Conservation (phyloP, 2,113 vertebrate genomes). For the Plectropomus leopardus region DNA sequence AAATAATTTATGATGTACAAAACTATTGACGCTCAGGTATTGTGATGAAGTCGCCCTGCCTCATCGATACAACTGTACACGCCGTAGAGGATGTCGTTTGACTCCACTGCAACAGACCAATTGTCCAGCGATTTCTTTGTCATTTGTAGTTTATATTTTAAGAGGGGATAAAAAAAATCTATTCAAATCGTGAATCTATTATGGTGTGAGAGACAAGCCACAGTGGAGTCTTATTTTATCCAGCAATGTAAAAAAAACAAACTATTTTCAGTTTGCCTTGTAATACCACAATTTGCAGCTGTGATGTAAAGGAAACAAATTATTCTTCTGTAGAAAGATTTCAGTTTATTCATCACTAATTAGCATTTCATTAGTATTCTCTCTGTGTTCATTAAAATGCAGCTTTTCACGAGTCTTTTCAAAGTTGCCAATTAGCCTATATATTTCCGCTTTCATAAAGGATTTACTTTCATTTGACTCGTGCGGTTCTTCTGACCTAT, state of each 20-base stretch:
- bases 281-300: conserved; percentile 18
- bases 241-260: not conserved
- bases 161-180: no score
- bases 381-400: conserved; percentile 44
- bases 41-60: no score
- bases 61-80: no score
- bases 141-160: no score
- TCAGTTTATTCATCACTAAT: conserved; percentile 36
- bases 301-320: conserved; percentile 32
- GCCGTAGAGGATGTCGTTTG: no score
- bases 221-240: not conserved
- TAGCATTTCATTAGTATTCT: conserved; percentile 53
- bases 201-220: no score
- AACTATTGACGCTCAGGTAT: no score
- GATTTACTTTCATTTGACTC: conserved; percentile 34
- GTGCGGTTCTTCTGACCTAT: conserved; percentile 33
- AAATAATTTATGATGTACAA: no score
- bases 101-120: no score
- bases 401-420: conserved; percentile 35
- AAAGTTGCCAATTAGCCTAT: conserved; percentile 56
- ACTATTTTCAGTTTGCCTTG: conserved; percentile 22
- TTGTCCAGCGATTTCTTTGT: no score
- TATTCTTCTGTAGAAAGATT: conserved; percentile 21
- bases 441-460: conserved; percentile 53
- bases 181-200: no score